A percentile compares a stretch with the other conserved stretches of the same genome.
Conservation (phyloP, 2,113 vertebrate species). For the Megalops atlanticus region DNA sequence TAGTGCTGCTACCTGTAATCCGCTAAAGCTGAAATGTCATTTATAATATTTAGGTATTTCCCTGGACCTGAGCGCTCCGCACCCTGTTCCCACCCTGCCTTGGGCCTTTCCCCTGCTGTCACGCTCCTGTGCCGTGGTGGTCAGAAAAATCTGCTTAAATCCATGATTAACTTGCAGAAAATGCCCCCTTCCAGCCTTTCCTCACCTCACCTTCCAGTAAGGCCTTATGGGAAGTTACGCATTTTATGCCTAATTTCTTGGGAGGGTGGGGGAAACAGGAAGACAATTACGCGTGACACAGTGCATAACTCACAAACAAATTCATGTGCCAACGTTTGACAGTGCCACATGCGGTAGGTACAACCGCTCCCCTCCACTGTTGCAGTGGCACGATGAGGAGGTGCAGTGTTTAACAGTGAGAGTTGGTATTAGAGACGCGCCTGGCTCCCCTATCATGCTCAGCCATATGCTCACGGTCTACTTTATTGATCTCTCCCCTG, state of each 20-base stretch:
- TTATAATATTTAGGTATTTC: too few species aligned
- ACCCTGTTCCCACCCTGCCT: background rate
- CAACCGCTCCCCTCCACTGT: background rate
- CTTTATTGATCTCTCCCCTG: background rate
- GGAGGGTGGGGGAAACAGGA: background rate
- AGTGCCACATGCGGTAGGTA: background rate
- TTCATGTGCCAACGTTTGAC: too few species aligned
- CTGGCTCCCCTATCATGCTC: background rate
- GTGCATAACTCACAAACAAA: too few species aligned
- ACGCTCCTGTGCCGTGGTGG: background rate
- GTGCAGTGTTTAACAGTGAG: background rate
- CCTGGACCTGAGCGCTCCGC: background rate
- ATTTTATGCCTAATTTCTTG: background rate
- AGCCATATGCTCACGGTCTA: background rate
- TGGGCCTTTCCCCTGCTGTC: background rate
- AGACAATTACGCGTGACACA: background rate
- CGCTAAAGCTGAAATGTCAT: too few species aligned
- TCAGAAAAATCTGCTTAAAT: background rate
- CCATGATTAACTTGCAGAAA: background rate
- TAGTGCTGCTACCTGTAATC: too few species aligned
- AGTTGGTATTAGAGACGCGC: too few species aligned
- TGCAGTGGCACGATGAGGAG: background rate
- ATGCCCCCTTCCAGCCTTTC: background rate
- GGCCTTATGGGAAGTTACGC: background rate
- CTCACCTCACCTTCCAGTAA: background rate